Evolutionary conservation across 2,888 invertebrate species (phyloP), one percentile per base, ranked within the genome.

Genomic region (Polia nebulosa): DNA sequence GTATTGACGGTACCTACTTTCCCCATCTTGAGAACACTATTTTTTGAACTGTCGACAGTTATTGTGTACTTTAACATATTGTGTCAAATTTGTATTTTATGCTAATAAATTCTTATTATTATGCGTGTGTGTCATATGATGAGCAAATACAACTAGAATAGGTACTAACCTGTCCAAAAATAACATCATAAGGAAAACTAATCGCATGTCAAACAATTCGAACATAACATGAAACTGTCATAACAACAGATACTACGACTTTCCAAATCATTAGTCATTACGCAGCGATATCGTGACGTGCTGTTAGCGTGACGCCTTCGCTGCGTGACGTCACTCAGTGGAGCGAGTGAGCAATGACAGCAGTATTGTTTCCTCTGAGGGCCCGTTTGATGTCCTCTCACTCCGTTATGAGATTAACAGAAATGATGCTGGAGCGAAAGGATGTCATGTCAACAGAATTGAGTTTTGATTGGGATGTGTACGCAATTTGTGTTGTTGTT

Each of bases 311-410:
- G 75, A 76, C 74, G 72, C 61, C 65, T 72, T 29, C 47, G 55
- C 68, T 53, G 59, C 72, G 57, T 65, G 68, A 47, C 71, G 57
- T 61, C 44, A 51, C 29, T 67, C 72, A 60, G 44, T 72, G 57
- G 51, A 68, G 71, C 58, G 69, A 74, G 60, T 81, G 83, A 85
- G 73, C 85, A 78, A 78, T 77, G 75, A 73, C 76, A 73, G 36
- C 51, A 55, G 49, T 58, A 63, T 66, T 82, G 74, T 77, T 76
- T 71, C 65, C 78, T 77, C 70, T 36, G 47, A 69, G 62, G 73
- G 41, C 56, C 41, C 39, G 56, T 77, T 79, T 80, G 72, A 73
- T 64, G 65, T 59, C 27, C 69, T 55, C 56, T 59, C 70, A 80
- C 59, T 55, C 27, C 17, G 57, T 68, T 70, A 75, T 39, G 45